phyloP scores from a whole-genome alignment of 2,888 invertebrate genomes.

The Pollenia griseotomentosa region DNA sequence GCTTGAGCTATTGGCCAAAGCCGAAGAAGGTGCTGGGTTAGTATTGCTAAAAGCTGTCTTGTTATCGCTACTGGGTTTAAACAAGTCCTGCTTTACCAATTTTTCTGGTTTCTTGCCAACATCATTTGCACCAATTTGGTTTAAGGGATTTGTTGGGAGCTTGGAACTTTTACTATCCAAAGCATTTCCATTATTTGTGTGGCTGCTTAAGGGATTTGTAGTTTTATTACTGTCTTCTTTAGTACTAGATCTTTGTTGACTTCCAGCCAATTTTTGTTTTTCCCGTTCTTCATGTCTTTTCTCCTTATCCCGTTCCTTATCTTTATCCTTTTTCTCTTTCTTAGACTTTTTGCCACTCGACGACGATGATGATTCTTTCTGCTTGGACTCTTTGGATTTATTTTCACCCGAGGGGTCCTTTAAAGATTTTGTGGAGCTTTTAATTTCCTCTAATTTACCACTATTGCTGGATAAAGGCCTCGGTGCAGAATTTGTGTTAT shows the following conservation, averaged over 20 bases:
- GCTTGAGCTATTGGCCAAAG: slow-evolving; percentile 8
- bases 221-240: slow-evolving; percentile 69
- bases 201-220: slow-evolving; percentile 58
- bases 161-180: slow-evolving; percentile 67
- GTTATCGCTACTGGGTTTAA: slow-evolving; percentile 68
- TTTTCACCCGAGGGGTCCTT: slow-evolving; percentile 59
- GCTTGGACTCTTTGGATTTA: slow-evolving; percentile 77
- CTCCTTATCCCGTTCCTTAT: slow-evolving; percentile 87
- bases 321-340: slow-evolving; percentile 87
- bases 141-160: slow-evolving; percentile 27
- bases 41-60: slow-evolving; percentile 72
- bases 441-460: slow-evolving; percentile 74
- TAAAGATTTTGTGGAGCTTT: slow-evolving; percentile 75
- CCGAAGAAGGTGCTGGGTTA: slow-evolving; percentile 66
- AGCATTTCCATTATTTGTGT: slow-evolving; percentile 41
- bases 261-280: slow-evolving; percentile 75
- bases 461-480: slow-evolving; percentile 81
- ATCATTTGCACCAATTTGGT: slow-evolving; percentile 52
- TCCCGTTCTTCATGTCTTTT: slow-evolving; percentile 81
- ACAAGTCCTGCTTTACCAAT: slow-evolving; percentile 72
- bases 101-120: slow-evolving; percentile 72
- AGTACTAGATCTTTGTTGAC: slow-evolving; percentile 57
- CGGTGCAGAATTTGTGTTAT: slow-evolving; percentile 73
- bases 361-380: slow-evolving; percentile 77
- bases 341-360: slow-evolving; percentile 84